Conservation (phyloP, 2,797 vertebrate species). For the Cygnus olor region DNA sequence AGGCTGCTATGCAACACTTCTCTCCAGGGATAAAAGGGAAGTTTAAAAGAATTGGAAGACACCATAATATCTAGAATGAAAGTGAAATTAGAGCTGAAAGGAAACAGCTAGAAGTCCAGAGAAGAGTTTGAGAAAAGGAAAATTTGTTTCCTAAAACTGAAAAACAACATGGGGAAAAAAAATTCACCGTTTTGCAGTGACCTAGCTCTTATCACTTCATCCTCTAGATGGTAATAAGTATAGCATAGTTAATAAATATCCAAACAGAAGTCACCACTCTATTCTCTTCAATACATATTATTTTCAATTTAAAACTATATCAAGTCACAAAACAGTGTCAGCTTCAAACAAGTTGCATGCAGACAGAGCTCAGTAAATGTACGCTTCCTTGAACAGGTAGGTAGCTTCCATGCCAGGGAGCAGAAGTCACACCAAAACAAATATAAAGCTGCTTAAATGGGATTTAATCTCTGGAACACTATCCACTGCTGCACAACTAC, state of each 20-base stretch:
- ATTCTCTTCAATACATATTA: not conserved
- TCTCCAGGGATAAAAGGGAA: not conserved
- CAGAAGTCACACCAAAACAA: not conserved
- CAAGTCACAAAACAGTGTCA: constrained; percentile 17
- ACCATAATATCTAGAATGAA: not conserved
- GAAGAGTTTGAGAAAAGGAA: not conserved
- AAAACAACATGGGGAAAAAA: not conserved
- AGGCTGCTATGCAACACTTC: not conserved
- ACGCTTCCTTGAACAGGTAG: constrained; percentile 17
- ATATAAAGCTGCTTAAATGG: constrained; percentile 47
- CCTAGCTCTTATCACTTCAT: not conserved
- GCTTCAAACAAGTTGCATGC: not conserved
- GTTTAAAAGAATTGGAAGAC: not conserved
- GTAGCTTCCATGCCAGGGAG: constrained; percentile 26
- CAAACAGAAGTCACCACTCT: not conserved
- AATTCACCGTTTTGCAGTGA: not conserved
- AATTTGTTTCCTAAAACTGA: not conserved
- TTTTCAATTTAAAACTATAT: not conserved
- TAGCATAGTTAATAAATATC: not conserved
- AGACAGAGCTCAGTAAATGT: constrained; percentile 16
- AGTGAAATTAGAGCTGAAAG: not conserved
- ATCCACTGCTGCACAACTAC: constrained; percentile 25
- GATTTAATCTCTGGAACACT: constrained; percentile 56
- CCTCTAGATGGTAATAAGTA: not conserved
- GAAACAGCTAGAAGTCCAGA: not conserved